Base-by-base conservation (phyloP, 53 echinoderm and acorn worm genomes). In the Crossaster papposus region DNA sequence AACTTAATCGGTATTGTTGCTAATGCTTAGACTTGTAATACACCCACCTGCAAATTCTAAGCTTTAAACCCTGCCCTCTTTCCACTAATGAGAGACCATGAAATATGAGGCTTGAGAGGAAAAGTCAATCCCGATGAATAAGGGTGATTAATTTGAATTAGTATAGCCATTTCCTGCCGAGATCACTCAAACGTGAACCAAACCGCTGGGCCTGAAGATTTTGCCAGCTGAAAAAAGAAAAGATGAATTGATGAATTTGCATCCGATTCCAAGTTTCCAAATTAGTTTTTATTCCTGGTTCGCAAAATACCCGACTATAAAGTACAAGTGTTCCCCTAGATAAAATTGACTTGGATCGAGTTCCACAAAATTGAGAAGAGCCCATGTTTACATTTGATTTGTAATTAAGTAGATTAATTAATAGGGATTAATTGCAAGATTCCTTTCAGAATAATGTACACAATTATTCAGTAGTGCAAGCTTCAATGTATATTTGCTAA, bases 111-210 rank as follows among this genome's bases (percentile, higher is more conserved):
- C 68, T 68, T 0, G 65, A 65, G 29, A 36, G 12, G 35, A 20
- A 36, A 68, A 81, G 68, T 84, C 84, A 84, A 84, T 84, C 5
- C 44, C 24, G 14, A 30, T 30, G 29, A 17, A 83, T 2, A 32
- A 31, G 51, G 15, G 1, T 3, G 72, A 84, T 54, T 72, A 71
- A 72, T 84, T 53, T 26, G 54, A 32, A 72, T 84, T 72, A 71
- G 44, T 36, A 84, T 72, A 54, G 51, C 4, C 1, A 22, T 72
- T 52, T 72, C 84, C 65, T 72, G 84, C 73, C 72, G 84, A 50
- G 71, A 31, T 44, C 71, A 84, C 72, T 54, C 84, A 84, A 83
- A 84, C 72, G 72, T 24, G 51, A 54, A 54, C 38, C 68, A 70
- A 50, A 51, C 22, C 38, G 31, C 22, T 22, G 35, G 32, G 44